Evolutionary conservation across 2,113 vertebrate genomes (phyloP), one percentile per base, ranked within the genome.

Genomic region (Sorex araneus): DNA sequence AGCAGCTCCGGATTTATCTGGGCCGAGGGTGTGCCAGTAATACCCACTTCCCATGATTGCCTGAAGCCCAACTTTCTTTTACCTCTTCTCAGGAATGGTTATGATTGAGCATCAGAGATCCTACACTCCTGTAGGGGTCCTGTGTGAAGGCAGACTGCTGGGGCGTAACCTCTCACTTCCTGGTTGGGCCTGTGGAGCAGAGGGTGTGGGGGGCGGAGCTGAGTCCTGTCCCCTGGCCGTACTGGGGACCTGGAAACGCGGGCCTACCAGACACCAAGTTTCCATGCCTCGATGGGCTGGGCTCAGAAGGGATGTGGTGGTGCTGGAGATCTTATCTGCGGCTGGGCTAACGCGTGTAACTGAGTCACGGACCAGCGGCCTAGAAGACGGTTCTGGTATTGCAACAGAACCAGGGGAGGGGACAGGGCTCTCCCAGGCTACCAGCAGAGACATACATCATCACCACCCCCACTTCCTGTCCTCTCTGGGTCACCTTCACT

Each of bases 311-410:
- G 57, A 47, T 60, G 18, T 70, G 78, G 32, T 93, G 83, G 18
- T 0, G 0, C 75, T 75, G 10, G 66, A 94, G 92, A 97, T 95
- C 66, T 86, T 94, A 94, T 96, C 95, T 5, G 77, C 30, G 28
- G 64, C 27, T 47, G 19, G 67, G 63, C 28, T 86, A 75, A 19
- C 80, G 47, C 3, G 6, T 76, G 34, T 57, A 4, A 71, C 43
- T 96, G 92, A 95, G 89, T 97, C 96, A 97, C 8, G n/a, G 43
- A 88, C 88, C 85, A 8, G 75, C 8, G 23, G 89, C 85, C 88
- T 94, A 90, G 76, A 73, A 90, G 94, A 95, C 19, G 75, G 78
- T 78, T 77, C 23, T 4, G 1, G 21, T 81, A 90, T 91, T 69
- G 81, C 89, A 94, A 94, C 10, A 70, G 64, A 45, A 10, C 40